phyloP scores from a whole-genome alignment of 2,113 vertebrate species.

The Poeciliopsis turrubarensis region DNA sequence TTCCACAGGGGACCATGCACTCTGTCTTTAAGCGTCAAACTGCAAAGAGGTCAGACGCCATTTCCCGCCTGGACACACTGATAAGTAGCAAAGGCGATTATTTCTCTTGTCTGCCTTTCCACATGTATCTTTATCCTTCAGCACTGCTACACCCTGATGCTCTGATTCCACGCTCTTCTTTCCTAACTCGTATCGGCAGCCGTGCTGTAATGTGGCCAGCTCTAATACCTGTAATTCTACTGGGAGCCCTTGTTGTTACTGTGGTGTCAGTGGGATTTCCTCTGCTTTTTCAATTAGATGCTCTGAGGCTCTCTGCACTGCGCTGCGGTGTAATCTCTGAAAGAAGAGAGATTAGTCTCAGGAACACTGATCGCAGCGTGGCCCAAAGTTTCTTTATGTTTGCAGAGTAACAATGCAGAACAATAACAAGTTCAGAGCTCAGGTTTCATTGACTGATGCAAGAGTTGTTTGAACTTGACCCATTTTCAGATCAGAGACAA shows the following conservation, averaged over 20 bases:
- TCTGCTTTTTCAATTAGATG: conserved; percentile 77
- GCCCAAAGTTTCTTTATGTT: conserved; percentile 29
- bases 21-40: conserved; percentile 15
- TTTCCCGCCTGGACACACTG: conserved; percentile 62
- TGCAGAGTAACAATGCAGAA: conserved; percentile 11
- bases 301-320: conserved; percentile 60
- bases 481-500: too few species aligned
- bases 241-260: conserved; percentile 59
- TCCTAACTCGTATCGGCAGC: conserved; percentile 54
- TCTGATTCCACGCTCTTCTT: conserved; percentile 40
- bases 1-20: conserved; percentile 9
- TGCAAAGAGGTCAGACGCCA: conserved; percentile 44
- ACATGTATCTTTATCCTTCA: conserved; percentile 56
- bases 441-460: neutral
- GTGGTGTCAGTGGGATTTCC: conserved; percentile 52
- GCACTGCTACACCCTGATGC: conserved; percentile 54
- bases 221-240: conserved; percentile 69
- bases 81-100: conserved; percentile 73
- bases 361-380: conserved; percentile 50
- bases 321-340: conserved; percentile 68
- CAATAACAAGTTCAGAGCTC: conserved; percentile 7
- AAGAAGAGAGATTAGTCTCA: conserved; percentile 51
- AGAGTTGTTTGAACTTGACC: neutral
- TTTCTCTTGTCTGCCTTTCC: conserved; percentile 40
- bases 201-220: conserved; percentile 65